Evolutionary conservation across 2,888 invertebrate genomes (phyloP), one percentile per base, ranked within the genome.

Genomic region (Pachliopta kotzebuea): DNA sequence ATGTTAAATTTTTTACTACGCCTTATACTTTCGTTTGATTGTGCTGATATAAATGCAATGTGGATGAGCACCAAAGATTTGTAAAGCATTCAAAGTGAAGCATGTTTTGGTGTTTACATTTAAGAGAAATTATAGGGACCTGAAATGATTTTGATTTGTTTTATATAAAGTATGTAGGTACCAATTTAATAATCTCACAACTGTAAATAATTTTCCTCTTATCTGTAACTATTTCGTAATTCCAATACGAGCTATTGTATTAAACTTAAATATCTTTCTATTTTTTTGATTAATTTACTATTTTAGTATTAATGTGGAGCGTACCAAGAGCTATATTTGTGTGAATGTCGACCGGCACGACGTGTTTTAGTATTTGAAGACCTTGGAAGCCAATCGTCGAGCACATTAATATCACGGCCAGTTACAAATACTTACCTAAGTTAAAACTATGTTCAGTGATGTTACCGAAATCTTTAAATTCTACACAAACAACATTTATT

Each of bases 31-130:
- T 80, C 81, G 81, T 81, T 84, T 76, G 78, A 84, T 83, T 79
- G 86, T 87, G 87, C 88, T 83, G 87, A 86, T 70, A 77, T 83
- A 77, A 83, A 81, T 85, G 85, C 84, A 85, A 86, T 85, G 86
- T 89, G 85, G 85, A 89, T 86, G 83, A 85, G 87, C 91, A 89
- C 91, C 91, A 91, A 91, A 91, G 91, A 91, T 90, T 88, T 89
- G 85, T 87, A 84, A 87, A 85, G 80, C 83, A 80, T 85, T 66
- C 37, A 65, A 66, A 62, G 62, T 66, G 83, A 77, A 84, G 76
- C 78, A 84, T 80, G 80, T 85, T 87, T 90, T 90, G 90, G 90
- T 90, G 91, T 89, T 82, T 83, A 84, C 87, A 86, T 85, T 85
- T 90, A 89, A 90, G 88, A 84, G 81, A 90, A 90, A 90, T 88